These are phyloP conservation scores for Xiphophorus maculatus DNA, from an alignment of 2,113 vertebrate species.

Conservation along the genomic window DNA sequence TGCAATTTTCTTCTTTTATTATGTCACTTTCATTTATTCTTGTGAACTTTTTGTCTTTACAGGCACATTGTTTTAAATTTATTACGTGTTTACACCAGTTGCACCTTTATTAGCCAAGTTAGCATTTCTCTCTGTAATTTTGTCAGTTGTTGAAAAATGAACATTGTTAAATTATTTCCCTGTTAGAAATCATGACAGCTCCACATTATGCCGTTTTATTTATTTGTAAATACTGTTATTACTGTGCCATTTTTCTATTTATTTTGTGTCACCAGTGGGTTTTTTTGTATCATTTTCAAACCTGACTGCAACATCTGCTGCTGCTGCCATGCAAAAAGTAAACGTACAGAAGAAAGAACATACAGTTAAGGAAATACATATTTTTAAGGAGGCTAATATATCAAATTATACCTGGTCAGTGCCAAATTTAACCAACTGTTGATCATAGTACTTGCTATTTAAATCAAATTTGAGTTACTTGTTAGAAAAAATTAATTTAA, in stretches of 20 bases:
- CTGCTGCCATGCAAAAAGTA: background rate
- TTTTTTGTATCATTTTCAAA: background rate
- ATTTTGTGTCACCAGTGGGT: background rate
- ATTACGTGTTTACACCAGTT: slow-evolving; percentile 19
- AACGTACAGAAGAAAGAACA: background rate
- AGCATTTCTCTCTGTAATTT: slow-evolving; percentile 5
- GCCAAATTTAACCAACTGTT: background rate
- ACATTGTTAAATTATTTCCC: slow-evolving; percentile 35
- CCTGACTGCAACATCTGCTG: background rate
- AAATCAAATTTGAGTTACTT: background rate
- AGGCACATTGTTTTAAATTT: slow-evolving; percentile 55
- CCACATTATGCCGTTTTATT: slow-evolving; percentile 33
- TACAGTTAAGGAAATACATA: background rate
- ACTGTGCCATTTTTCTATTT: slow-evolving; percentile 41
- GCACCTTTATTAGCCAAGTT: slow-evolving; percentile 23
- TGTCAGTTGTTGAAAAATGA: slow-evolving; percentile 2
- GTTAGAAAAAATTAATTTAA: background rate
- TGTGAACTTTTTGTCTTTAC: slow-evolving; percentile 34
- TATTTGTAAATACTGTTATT: slow-evolving; percentile 47
- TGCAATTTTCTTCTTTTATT: slow-evolving; percentile 43
- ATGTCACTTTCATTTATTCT: slow-evolving; percentile 8
- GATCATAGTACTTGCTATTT: background rate
- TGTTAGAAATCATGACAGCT: slow-evolving; percentile 19
- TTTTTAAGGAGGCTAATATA: background rate
- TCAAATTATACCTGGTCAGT: background rate